These are phyloP conservation scores for Cladorhizidae sp. DNA, from an alignment of 37 sponge, comb jelly and placozoan genomes.

Conservation along the genomic window DNA sequence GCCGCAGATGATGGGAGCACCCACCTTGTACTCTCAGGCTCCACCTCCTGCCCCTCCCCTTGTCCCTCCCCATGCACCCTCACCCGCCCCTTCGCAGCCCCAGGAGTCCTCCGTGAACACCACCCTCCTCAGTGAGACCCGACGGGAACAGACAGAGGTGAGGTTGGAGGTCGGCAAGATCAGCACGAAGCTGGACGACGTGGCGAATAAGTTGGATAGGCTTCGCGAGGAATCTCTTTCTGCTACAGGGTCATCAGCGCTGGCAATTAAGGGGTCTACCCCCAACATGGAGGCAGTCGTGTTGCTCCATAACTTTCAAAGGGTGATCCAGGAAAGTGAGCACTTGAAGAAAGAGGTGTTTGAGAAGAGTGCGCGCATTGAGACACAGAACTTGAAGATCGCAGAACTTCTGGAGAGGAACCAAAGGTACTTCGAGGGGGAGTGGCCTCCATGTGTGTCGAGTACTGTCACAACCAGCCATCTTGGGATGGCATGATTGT, in stretches of 20 bases:
- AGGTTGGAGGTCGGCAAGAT: slow-evolving; percentile 78
- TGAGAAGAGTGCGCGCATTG: slow-evolving; percentile 90
- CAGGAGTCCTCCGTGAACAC: slow-evolving; percentile 33
- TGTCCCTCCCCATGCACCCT: slow-evolving; percentile 38
- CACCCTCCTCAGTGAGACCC: slow-evolving; percentile 72
- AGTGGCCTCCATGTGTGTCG: neutral
- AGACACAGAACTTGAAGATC: slow-evolving; percentile 90
- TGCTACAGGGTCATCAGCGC: slow-evolving; percentile 1
- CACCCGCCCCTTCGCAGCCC: slow-evolving; percentile 35
- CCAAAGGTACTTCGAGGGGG: too few relatives aligned
- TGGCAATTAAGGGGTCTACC: slow-evolving; percentile 35
- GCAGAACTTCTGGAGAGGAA: slow-evolving; percentile 91
- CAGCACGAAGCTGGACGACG: slow-evolving; percentile 74
- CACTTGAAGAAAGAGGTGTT: slow-evolving; percentile 91
- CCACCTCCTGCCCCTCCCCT: slow-evolving; percentile 41
- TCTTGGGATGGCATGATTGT: neutral
- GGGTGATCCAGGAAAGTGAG: slow-evolving; percentile 92
- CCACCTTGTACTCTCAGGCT: slow-evolving; percentile 31
- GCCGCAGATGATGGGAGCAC: neutral
- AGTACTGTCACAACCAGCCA: neutral
- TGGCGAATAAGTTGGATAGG: slow-evolving; percentile 75
- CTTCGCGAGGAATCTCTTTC: slow-evolving; percentile 48
- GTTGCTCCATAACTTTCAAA: slow-evolving; percentile 89
- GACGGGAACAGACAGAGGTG: slow-evolving; percentile 84
- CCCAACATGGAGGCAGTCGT: slow-evolving; percentile 92